A percentile compares a stretch with the other conserved stretches of the same genome.
Conservation (phyloP, 2,113 vertebrate species). For the Odontesthes bonariensis region DNA sequence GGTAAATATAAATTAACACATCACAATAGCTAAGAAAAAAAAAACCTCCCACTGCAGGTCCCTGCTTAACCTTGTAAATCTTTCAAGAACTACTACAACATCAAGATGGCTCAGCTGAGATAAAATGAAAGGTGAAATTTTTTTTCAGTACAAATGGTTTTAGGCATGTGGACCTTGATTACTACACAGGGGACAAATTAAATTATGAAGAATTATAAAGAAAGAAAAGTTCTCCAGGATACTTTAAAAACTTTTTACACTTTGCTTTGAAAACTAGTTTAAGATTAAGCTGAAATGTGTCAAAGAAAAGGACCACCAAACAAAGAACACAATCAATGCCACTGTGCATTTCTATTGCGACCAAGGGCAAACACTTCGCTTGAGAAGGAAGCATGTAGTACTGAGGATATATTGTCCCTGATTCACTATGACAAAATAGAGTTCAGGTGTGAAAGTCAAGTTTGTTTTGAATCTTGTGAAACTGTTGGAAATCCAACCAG, state of each 20-base stretch:
- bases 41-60: slow-evolving; percentile 17
- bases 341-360: slow-evolving; percentile 43
- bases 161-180: slow-evolving; percentile 46
- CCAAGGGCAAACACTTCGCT: slow-evolving; percentile 67
- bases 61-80: slow-evolving; percentile 34
- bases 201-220: slow-evolving; percentile 29
- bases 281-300: slow-evolving; percentile 41
- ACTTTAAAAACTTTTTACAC: slow-evolving; percentile 47
- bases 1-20: slow-evolving; percentile 25
- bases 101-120: slow-evolving; percentile 20
- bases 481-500: slow-evolving; percentile 52
- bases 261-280: slow-evolving; percentile 45
- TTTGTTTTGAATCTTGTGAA: slow-evolving; percentile 56
- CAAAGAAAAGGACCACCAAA: slow-evolving; percentile 49
- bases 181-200: slow-evolving; percentile 41
- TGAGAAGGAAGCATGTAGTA: slow-evolving; percentile 52
- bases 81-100: slow-evolving; percentile 26
- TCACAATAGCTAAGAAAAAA: slow-evolving; percentile 6
- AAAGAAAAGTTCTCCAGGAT: background rate
- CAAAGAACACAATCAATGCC: slow-evolving; percentile 54
- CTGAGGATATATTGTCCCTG: slow-evolving; percentile 60
- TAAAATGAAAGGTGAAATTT: slow-evolving; percentile 1
- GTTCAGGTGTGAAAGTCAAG: slow-evolving; percentile 53
- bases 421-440: slow-evolving; percentile 63
- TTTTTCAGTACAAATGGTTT: slow-evolving; percentile 3